These are phyloP conservation scores for Ornithoptera alexandrae DNA, from an alignment of 2,888 invertebrate genomes.

Conservation along the genomic window DNA sequence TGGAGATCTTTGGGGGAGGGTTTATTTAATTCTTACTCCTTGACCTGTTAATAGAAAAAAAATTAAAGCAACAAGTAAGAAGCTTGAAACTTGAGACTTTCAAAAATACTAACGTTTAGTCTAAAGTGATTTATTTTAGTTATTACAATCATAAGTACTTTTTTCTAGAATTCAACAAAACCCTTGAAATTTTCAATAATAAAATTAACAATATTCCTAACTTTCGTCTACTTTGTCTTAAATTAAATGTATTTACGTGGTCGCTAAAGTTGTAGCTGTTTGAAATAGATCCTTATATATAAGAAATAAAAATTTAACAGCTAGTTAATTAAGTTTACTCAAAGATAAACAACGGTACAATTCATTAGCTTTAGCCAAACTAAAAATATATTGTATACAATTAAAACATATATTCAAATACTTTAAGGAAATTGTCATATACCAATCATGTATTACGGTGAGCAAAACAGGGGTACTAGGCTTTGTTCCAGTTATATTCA, in stretches of 20 bases:
- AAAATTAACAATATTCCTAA: too few relatives aligned
- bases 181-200: too few relatives aligned
- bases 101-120: not conserved
- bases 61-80: slow-evolving; percentile 4
- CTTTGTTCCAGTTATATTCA: not conserved
- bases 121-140: not conserved
- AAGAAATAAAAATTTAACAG: not conserved
- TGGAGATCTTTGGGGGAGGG: not conserved
- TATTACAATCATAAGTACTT: not conserved
- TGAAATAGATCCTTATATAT: not conserved
- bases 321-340: not conserved
- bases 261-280: not conserved
- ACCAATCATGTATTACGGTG: not conserved
- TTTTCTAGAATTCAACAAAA: too few relatives aligned
- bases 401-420: not conserved
- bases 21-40: not conserved
- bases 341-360: not conserved
- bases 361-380: not conserved
- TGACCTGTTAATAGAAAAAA: slow-evolving; percentile 1
- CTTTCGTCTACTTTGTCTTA: too few relatives aligned
- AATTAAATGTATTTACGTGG: too few relatives aligned
- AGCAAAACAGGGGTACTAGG: not conserved
- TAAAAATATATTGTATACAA: not conserved
- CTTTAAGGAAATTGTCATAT: not conserved
- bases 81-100: not conserved